Evolutionary conservation across 2,113 vertebrate species (phyloP).

Genomic region (Gymnobelideus leadbeateri): DNA sequence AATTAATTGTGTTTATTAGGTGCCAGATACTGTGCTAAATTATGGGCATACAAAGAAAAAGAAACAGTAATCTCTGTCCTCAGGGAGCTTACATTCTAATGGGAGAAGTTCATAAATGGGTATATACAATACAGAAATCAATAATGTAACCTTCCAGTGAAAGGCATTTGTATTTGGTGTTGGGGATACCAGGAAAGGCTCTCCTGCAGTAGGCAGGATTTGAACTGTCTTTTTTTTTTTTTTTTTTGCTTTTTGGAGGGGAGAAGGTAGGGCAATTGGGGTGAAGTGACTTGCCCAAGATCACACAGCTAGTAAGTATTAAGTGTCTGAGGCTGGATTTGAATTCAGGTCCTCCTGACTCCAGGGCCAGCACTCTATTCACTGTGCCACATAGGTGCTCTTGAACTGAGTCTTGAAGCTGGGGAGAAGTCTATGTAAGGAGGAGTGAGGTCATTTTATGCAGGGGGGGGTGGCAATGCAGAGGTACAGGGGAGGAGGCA

Average conservation of each 20-base stretch:
- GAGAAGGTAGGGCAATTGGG: too few relatives aligned
- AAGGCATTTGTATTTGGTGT: neutral
- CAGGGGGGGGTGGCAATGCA: too few relatives aligned
- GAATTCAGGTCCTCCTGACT: too few relatives aligned
- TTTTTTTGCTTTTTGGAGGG: too few relatives aligned
- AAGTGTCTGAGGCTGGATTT: too few relatives aligned
- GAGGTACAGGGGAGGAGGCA: neutral
- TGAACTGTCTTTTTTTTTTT: too few relatives aligned
- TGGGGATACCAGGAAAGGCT: neutral
- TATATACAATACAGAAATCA: neutral
- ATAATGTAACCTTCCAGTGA: neutral
- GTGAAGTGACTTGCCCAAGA: too few relatives aligned
- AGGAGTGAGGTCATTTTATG: neutral
- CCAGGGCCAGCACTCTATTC: too few relatives aligned
- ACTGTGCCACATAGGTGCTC: too few relatives aligned
- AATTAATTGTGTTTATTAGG: neutral
- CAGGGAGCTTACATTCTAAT: neutral
- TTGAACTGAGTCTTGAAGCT: neutral
- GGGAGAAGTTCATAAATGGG: neutral
- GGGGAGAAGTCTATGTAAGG: neutral
- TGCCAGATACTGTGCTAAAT: neutral
- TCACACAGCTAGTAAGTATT: too few relatives aligned
- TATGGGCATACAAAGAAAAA: neutral
- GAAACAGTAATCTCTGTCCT: neutral
- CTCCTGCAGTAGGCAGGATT: neutral